A percentile compares a stretch with the other conserved stretches of the same genome.
phyloP scores from a whole-genome alignment of 2,797 vertebrate genomes.

The Chelon labrosus region DNA sequence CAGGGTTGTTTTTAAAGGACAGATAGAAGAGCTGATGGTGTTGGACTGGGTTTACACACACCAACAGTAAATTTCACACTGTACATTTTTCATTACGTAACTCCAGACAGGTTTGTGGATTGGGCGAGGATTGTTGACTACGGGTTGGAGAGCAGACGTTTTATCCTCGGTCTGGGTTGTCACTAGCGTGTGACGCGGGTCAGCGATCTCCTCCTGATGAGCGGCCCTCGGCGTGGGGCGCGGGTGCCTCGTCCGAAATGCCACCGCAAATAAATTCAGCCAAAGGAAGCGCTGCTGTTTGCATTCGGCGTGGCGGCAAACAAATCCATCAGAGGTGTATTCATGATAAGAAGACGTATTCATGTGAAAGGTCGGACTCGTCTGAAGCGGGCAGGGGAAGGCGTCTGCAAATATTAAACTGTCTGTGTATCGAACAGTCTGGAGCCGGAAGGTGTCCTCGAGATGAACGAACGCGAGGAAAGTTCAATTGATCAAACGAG shows the following conservation, averaged over 20 bases:
- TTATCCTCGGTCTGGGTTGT: constrained; percentile 14
- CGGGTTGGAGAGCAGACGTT: constrained; percentile 34
- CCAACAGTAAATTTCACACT: constrained; percentile 1
- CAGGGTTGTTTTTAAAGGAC: constrained; percentile 13
- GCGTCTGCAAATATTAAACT: constrained; percentile 45
- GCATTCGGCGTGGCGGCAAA: constrained; percentile 34
- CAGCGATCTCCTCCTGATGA: constrained; percentile 39
- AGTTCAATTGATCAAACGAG: background rate
- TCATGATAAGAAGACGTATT: constrained; percentile 52
- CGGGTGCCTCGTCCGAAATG: constrained; percentile 40
- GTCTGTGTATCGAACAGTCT: constrained; percentile 29
- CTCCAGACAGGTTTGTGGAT: constrained; percentile 33
- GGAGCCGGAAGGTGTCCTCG: constrained; percentile 1
- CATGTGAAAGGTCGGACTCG: constrained; percentile 54
- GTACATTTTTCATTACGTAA: constrained; percentile 20
- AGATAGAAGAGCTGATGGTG: background rate
- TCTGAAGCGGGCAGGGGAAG: constrained; percentile 35
- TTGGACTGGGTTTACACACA: constrained; percentile 14
- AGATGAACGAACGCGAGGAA: background rate
- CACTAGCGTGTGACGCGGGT: background rate
- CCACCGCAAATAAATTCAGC: constrained; percentile 33
- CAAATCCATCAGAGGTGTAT: constrained; percentile 48
- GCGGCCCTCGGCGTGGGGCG: constrained; percentile 7
- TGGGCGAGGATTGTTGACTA: constrained; percentile 17
- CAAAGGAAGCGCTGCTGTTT: constrained; percentile 12